Evolutionary conservation across 2,888 invertebrate genomes (phyloP), one percentile per base, ranked within the genome.

Genomic region (Limenitis camilla): DNA sequence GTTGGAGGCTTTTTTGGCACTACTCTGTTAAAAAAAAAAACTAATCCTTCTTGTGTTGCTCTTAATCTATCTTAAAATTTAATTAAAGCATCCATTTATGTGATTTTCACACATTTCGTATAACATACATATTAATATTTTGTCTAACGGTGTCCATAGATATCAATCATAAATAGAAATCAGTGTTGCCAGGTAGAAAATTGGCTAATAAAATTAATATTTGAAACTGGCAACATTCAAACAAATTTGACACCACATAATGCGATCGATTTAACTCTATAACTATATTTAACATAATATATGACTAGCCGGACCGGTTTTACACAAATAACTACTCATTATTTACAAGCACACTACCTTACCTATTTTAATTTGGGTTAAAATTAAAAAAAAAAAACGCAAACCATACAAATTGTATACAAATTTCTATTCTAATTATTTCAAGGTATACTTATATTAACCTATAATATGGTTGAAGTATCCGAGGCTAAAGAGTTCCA

Each of bases 31-130:
- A 61, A 62, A 72, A 69, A 5, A 7, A 56, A 67, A 59, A 60
- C 67, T 66, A 57, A 62, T 52, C 44, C 53, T 43, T 57, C 56
- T 55, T 35, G 50, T 50, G 60, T 62, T 62, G 40, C 74, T 80
- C 79, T 44, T 66, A 69, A 55, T 65, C 81, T 83, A 81, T 78
- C 84, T 86, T 86, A 85, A 60, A 75, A 64, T 78, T 72, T 87
- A 86, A 78, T 87, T 87, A 87, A 87, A 87, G 86, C 86, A 80
- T 83, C 69, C 74, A 72, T 71, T 69, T 76, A 75, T 77, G 78
- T 83, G 77, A 70, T 72, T 60, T 63, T 65, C 72, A 80, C 78
- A 76, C 71, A 71, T 71, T 71, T 61, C 51, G 56, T 61, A 56
- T 59, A 58, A 56, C 56, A 56, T 56, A 55, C 55, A 47, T 54